These are phyloP conservation scores for Eubasilissa regina DNA, from an alignment of 1,140 invertebrate species.

Conservation along the genomic window DNA sequence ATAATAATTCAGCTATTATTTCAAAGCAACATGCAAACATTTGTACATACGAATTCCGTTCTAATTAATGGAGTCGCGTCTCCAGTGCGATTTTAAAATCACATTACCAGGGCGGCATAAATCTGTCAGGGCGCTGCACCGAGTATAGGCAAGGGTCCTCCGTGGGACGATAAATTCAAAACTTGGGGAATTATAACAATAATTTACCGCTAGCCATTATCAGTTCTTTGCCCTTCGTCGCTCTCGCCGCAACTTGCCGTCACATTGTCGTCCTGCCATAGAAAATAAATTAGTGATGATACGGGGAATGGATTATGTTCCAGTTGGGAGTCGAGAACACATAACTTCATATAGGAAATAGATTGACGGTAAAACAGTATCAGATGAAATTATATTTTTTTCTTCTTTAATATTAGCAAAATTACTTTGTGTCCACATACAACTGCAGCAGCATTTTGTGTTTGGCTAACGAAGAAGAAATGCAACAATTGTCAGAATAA, in stretches of 20 bases:
- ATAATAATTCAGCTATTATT: no score
- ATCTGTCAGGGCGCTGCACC: slow-evolving; percentile 53
- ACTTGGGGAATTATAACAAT: slow-evolving; percentile 61
- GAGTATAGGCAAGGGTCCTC: slow-evolving; percentile 43
- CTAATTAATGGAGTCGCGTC: slow-evolving; percentile 1
- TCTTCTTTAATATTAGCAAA: no score
- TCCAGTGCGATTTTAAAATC: slow-evolving; percentile 55
- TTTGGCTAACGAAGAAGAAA: no score
- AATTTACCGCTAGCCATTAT: slow-evolving; percentile 60
- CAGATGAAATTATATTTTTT: no score
- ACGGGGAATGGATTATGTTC: slow-evolving; percentile 4
- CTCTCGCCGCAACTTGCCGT: slow-evolving; percentile 39
- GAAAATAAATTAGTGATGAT: slow-evolving; percentile 20
- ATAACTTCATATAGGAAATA: no score
- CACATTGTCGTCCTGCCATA: slow-evolving; percentile 33
- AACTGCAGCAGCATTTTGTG: no score
- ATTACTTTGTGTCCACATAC: no score
- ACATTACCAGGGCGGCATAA: slow-evolving; percentile 56
- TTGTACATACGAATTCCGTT: not conserved
- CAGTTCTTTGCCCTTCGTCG: slow-evolving; percentile 61
- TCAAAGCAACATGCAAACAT: not conserved
- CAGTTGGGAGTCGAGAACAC: not conserved
- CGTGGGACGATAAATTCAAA: slow-evolving; percentile 58
- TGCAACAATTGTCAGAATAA: no score
- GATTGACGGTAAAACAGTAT: no score